Base-by-base conservation (phyloP, 2,797 vertebrate genomes). In the Alectoris magna region DNA sequence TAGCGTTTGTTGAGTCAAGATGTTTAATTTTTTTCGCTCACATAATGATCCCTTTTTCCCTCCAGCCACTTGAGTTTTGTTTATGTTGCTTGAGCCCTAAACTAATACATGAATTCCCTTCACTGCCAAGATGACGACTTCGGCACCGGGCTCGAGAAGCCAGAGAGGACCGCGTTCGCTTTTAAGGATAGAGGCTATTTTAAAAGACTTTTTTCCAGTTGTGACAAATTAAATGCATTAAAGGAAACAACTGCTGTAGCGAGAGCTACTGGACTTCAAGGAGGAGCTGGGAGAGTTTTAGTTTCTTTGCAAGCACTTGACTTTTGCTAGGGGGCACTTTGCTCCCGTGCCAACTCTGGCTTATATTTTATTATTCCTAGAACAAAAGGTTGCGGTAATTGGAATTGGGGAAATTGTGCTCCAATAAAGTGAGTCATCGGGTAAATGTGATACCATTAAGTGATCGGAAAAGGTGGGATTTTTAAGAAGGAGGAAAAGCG, bases 11-110 rank as follows among this genome's bases (percentile, higher is more conserved):
- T 84, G 93, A 91, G 95, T 97, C 93, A 93, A 97, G 97, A 97
- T 96, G 97, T 98, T 98, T 97, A 92, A 95, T 82, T 96, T 97
- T 92, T 97, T 97, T 96, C 88, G 75, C 97, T 97, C 78, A 86
- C 93, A 94, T 97, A 98, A 98, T 97, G 98, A 98, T 97, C 98
- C 97, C 96, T 97, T 97, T 98, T 98, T 98, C 97, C 95, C 97
- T 86, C 88, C 94, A 95, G 97, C 97, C 97, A 97, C 98, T 95
- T 97, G 93, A 97, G 97, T 96, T 95, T 58, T 97, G 97, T 98
- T 98, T 97, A 97, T 96, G 91, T 98, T 98, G 95, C 94, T 91
- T 96, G 49, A 97, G 95, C 96, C 94, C 95, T 94, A 94, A 97
- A 85, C 96, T 95, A 96, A 97, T 94, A 97, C 96, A 97, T 91